Evolutionary conservation across 2,797 vertebrate genomes (phyloP).

Genomic region (Brachyalestes nurse): DNA sequence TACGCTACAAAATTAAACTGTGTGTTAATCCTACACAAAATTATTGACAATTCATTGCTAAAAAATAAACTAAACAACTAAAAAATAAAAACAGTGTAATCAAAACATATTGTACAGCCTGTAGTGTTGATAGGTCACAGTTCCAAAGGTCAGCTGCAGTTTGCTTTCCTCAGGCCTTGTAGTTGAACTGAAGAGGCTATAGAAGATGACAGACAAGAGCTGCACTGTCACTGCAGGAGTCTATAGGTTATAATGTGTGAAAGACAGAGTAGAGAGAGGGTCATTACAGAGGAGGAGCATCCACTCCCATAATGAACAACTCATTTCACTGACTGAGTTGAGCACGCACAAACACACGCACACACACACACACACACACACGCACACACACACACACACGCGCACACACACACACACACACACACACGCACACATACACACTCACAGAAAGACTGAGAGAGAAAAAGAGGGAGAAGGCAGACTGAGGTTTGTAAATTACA

Average conservation of each 20-base stretch:
- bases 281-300: constrained; percentile 70
- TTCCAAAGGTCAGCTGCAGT: background rate
- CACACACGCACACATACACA: constrained; percentile 43
- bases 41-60: no score
- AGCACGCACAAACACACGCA: constrained; percentile 61
- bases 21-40: no score
- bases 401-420: constrained; percentile 61
- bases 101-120: no score
- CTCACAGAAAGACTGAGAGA: constrained; percentile 52
- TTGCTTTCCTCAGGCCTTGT: background rate
- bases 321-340: constrained; percentile 57
- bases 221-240: constrained; percentile 26
- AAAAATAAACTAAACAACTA: no score
- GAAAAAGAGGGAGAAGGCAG: constrained; percentile 50
- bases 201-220: background rate
- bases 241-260: constrained; percentile 49
- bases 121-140: no score
- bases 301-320: constrained; percentile 62
- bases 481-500: constrained; percentile 81
- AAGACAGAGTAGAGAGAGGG: constrained; percentile 56
- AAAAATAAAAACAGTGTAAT: no score
- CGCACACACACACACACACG: constrained; percentile 41
- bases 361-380: constrained; percentile 48
- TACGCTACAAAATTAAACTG: no score
- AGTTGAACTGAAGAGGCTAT: background rate